phyloP scores from a whole-genome alignment of 92 coral and sea anemone species.

The Micromussa lordhowensis region DNA sequence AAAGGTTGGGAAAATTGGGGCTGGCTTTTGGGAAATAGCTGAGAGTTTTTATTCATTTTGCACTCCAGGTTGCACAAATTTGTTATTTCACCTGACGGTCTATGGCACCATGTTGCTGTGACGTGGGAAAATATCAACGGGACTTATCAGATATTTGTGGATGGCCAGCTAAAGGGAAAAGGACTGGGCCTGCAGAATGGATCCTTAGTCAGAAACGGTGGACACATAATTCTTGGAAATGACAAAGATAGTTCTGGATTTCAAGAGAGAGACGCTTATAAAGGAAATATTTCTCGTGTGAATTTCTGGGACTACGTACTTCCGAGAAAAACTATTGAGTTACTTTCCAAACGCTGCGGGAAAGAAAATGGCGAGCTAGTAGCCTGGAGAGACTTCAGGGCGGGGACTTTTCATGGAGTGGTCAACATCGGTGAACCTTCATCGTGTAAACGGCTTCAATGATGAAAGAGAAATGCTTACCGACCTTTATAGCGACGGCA shows the following conservation, averaged over 20 bases:
- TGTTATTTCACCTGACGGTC: slow-evolving; percentile 48
- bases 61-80: slow-evolving; percentile 21
- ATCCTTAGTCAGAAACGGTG: slow-evolving; percentile 7
- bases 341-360: slow-evolving; percentile 62
- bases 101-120: slow-evolving; percentile 69
- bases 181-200: slow-evolving; percentile 13
- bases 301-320: slow-evolving; percentile 74
- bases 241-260: slow-evolving; percentile 56
- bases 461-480: neutral
- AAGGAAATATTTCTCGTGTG: slow-evolving; percentile 66
- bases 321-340: slow-evolving; percentile 29
- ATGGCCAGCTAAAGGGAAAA: slow-evolving; percentile 31
- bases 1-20: no score
- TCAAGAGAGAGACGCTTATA: slow-evolving; percentile 52
- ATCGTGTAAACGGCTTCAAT: slow-evolving; percentile 19
- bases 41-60: neutral
- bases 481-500: neutral
- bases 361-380: slow-evolving; percentile 67
- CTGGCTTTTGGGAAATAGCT: no score
- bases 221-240: slow-evolving; percentile 70
- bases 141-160: slow-evolving; percentile 45
- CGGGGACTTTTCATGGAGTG: slow-evolving; percentile 36
- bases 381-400: slow-evolving; percentile 68
- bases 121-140: slow-evolving; percentile 66
- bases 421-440: slow-evolving; percentile 60